Evolutionary conservation across 2,888 invertebrate genomes (phyloP).

Genomic region (Drosophila subsilvestris): DNA sequence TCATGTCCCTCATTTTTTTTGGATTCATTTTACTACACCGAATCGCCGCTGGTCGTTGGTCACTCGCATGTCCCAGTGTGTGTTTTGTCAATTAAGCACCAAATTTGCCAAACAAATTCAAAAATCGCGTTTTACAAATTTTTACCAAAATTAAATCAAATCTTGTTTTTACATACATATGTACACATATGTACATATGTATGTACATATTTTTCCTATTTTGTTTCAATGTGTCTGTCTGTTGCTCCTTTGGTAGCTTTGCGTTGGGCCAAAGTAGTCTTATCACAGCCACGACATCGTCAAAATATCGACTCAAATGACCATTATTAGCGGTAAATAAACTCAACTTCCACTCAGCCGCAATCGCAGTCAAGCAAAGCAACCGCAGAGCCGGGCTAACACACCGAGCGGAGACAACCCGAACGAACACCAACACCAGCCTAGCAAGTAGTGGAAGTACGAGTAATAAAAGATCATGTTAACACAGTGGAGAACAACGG

Average conservation of each 20-base stretch:
- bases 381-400: constrained; percentile 24
- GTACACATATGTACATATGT: background rate
- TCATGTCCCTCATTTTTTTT: constrained; percentile 9
- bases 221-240: constrained; percentile 4
- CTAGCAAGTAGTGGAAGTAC: constrained; percentile 45
- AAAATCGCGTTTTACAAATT: constrained; percentile 80
- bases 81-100: constrained; percentile 83
- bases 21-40: constrained; percentile 47
- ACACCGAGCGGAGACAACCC: constrained; percentile 29
- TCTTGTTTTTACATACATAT: background rate
- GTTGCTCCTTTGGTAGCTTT: constrained; percentile 37
- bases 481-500: constrained; percentile 67
- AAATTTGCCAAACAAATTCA: constrained; percentile 83
- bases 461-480: constrained; percentile 82
- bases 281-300: constrained; percentile 77
- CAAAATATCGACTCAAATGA: constrained; percentile 79
- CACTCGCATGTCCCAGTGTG: constrained; percentile 61
- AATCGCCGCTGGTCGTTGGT: constrained; percentile 74
- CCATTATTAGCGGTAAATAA: constrained; percentile 82
- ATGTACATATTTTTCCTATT: background rate
- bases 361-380: constrained; percentile 5
- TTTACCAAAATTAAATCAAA: constrained; percentile 63
- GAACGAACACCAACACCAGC: background rate
- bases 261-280: constrained; percentile 34
- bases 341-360: constrained; percentile 53